Percentiles rank a stretch among this genome's conserved stretches.
phyloP scores from a whole-genome alignment of 1,140 invertebrate genomes.

The Nymphalis io region DNA sequence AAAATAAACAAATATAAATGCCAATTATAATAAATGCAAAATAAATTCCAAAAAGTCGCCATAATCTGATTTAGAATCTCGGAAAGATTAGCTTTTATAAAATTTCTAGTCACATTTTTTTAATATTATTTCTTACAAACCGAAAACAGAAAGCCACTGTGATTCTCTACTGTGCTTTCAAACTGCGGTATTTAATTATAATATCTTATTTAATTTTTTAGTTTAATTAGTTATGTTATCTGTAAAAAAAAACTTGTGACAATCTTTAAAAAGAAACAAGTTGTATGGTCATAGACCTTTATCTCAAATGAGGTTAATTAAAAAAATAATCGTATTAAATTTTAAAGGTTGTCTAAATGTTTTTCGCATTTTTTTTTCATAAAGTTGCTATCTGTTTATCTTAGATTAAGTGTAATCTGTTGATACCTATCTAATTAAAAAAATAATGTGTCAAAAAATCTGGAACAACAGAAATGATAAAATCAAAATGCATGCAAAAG shows the following conservation, averaged over 20 bases:
- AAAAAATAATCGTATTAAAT: not conserved
- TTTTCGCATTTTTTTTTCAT: too few species aligned
- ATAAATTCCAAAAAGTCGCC: not conserved
- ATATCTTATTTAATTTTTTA: not conserved
- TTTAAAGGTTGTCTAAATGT: too few species aligned
- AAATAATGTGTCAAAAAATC: too few species aligned
- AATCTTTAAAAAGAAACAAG: not conserved
- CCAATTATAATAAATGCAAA: not conserved
- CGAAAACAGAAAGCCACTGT: constrained; percentile 4
- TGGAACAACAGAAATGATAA: too few species aligned
- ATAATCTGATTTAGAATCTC: constrained; percentile 25
- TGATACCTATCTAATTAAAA: too few species aligned
- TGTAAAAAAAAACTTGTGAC: not conserved
- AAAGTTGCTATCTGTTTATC: too few species aligned
- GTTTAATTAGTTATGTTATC: not conserved
- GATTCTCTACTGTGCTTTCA: constrained; percentile 10
- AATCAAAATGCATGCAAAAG: too few species aligned
- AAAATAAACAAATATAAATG: constrained; percentile 7
- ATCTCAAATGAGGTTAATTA: not conserved
- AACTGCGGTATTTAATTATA: constrained; percentile 10
- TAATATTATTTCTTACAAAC: constrained; percentile 4
- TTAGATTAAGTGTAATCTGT: too few species aligned
- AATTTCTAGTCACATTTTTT: constrained; percentile 11
- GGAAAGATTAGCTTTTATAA: not conserved
- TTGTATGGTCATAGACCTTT: not conserved